Conservation (phyloP, 2,113 vertebrate species). For the Hydropotes inermis region DNA sequence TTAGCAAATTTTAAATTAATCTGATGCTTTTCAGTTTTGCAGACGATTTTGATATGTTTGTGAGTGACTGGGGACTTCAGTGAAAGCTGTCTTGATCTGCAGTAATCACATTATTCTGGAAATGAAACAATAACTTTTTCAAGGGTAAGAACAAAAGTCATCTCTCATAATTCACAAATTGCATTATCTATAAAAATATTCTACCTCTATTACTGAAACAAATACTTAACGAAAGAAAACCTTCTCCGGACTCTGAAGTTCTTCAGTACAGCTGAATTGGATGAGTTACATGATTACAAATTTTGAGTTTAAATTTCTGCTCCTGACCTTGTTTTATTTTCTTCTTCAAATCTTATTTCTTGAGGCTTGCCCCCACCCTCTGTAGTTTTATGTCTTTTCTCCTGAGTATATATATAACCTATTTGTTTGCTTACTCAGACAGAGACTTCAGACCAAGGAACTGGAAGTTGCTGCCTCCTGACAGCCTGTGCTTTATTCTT, state of each 20-base stretch:
- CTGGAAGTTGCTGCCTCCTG: conserved; percentile 82
- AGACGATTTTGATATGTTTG: background rate
- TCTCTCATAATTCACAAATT: background rate
- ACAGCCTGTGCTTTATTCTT: conserved; percentile 83
- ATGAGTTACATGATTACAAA: conserved; percentile 4
- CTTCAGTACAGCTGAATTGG: background rate
- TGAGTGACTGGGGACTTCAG: background rate
- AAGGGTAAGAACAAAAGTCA: background rate
- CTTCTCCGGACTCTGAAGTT: background rate
- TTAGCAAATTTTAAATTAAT: background rate
- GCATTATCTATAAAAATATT: background rate
- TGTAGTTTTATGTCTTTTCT: conserved; percentile 66
- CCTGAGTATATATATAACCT: conserved; percentile 78
- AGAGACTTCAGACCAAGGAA: conserved; percentile 82
- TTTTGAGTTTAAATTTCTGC: conserved; percentile 51
- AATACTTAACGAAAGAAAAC: background rate
- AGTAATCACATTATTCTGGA: background rate
- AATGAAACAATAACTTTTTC: background rate
- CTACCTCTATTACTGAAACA: background rate
- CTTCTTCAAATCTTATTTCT: conserved; percentile 74
- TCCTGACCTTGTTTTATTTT: conserved; percentile 71
- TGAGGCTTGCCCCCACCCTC: conserved; percentile 65
- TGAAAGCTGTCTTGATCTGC: background rate
- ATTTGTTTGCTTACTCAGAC: conserved; percentile 82
- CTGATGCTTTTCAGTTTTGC: background rate